phyloP scores from a whole-genome alignment of 92 coral and sea anemone species.

The Plumapathes pennacea region DNA sequence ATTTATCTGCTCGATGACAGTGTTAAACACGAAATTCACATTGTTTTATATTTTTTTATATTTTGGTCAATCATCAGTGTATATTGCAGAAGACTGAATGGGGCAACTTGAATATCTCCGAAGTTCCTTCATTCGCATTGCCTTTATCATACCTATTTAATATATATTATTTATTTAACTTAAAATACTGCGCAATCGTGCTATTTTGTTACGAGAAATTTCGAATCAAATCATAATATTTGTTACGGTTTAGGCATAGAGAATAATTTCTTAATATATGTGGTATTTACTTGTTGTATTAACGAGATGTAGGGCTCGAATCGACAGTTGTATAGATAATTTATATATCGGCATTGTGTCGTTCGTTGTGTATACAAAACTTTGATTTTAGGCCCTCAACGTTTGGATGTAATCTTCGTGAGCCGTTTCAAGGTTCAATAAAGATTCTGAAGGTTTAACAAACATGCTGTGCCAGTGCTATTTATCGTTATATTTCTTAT shows the following conservation, averaged over 20 bases:
- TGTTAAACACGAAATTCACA: slow-evolving; percentile 82
- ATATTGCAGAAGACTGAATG: slow-evolving; percentile 90
- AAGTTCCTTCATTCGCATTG: slow-evolving; percentile 33
- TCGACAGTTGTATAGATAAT: no score
- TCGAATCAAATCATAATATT: slow-evolving; percentile 66
- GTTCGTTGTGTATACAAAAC: no score
- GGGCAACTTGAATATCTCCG: slow-evolving; percentile 60
- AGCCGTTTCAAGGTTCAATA: no score
- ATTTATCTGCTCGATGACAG: slow-evolving; percentile 64
- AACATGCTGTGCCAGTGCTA: no score
- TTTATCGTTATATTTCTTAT: no score
- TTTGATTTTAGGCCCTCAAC: no score
- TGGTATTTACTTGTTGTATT: slow-evolving; percentile 43
- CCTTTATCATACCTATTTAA: slow-evolving; percentile 74
- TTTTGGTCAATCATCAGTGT: slow-evolving; percentile 81
- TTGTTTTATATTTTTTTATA: slow-evolving; percentile 80
- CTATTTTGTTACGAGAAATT: slow-evolving; percentile 88
- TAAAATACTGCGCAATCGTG: slow-evolving; percentile 82
- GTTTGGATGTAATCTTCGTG: no score
- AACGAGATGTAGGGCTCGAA: slow-evolving; percentile 15
- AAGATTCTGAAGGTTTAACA: no score
- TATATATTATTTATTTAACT: slow-evolving; percentile 97
- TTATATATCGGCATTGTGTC: no score
- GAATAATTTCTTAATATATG: slow-evolving; percentile 73
- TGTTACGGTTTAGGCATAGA: slow-evolving; percentile 80